phyloP scores from a whole-genome alignment of 1,140 invertebrate species.

The Bicyclus anynana region DNA sequence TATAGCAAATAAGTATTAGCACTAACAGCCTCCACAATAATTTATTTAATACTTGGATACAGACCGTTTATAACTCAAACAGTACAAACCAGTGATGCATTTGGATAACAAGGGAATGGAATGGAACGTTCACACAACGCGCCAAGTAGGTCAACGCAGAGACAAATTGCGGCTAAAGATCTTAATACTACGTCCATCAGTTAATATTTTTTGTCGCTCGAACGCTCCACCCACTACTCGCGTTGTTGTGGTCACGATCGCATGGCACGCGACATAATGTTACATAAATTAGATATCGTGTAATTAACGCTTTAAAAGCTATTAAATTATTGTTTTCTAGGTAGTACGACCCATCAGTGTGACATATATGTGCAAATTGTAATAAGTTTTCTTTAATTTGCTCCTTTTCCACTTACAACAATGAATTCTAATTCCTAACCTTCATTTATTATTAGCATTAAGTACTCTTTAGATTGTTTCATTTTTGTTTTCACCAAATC shows the following conservation, averaged over 20 bases:
- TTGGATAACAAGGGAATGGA: constrained; percentile 2
- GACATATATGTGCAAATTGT: neutral
- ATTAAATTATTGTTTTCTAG: constrained; percentile 15
- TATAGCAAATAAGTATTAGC: no score
- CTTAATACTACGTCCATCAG: constrained; percentile 8
- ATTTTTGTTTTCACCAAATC: no score
- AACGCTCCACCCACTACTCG: constrained; percentile 17
- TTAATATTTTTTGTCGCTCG: constrained; percentile 10
- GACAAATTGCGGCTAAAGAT: constrained; percentile 20
- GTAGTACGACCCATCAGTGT: neutral
- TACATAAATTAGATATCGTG: constrained; percentile 16
- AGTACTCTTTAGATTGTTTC: no score
- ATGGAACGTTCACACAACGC: constrained; percentile 7
- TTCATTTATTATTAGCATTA: no score
- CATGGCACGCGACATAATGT: constrained; percentile 24
- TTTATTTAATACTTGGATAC: neutral
- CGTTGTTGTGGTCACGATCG: constrained; percentile 23
- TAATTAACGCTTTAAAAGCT: constrained; percentile 23
- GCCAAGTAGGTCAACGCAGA: constrained; percentile 20
- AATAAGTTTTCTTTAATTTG: no score
- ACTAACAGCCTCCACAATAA: no score
- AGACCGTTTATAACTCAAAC: neutral
- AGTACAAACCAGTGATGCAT: neutral
- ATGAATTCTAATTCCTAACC: no score
- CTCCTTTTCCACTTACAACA: no score